phyloP scores from a whole-genome alignment of 1,140 invertebrate species.

The Platyscapa corneri region DNA sequence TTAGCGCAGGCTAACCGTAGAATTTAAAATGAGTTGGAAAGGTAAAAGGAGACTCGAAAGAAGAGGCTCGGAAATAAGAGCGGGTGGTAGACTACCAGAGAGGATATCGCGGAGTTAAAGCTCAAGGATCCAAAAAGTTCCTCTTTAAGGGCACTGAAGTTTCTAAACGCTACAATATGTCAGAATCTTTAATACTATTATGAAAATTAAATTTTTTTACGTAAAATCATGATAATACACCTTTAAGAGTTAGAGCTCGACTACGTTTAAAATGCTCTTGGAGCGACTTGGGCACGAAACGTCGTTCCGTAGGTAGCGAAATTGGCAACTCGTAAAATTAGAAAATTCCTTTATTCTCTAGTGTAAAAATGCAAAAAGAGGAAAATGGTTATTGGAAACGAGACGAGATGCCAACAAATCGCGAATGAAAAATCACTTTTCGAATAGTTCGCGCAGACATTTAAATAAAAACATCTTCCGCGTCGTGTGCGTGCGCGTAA shows the following conservation, averaged over 20 bases:
- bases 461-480: too few relatives aligned
- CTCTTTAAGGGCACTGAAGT: slow-evolving; percentile 34
- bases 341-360: not conserved
- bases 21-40: slow-evolving; percentile 31
- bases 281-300: not conserved
- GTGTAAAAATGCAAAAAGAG: not conserved
- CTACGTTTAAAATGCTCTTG: not conserved
- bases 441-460: too few relatives aligned
- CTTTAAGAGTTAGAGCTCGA: not conserved
- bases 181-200: not conserved
- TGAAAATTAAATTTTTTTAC: not conserved
- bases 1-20: not conserved
- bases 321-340: not conserved
- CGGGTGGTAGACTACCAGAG: not conserved
- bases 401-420: too few relatives aligned
- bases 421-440: too few relatives aligned
- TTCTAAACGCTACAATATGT: not conserved
- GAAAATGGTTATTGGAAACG: too few relatives aligned
- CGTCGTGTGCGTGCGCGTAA: too few relatives aligned
- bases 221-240: not conserved
- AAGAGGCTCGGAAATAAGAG: slow-evolving; percentile 12
- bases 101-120: not conserved
- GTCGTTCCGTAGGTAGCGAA: not conserved
- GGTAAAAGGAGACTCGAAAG: not conserved
- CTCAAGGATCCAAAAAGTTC: slow-evolving; percentile 34